Evolutionary conservation across 2,888 invertebrate species (phyloP).

Genomic region (Drosophila hamatofila): DNA sequence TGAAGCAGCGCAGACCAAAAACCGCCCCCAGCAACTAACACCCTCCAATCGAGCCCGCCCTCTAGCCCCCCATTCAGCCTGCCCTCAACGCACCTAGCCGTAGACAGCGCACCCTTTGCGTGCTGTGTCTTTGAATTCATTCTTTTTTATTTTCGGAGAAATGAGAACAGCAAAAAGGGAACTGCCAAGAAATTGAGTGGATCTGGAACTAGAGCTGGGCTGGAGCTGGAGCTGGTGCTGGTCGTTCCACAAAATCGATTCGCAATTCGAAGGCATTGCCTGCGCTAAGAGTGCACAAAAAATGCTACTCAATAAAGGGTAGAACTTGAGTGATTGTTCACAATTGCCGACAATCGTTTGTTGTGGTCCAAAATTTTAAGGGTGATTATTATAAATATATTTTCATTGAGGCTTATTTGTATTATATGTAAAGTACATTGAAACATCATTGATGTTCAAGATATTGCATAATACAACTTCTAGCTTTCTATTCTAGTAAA

Average conservation of each 20-base stretch:
- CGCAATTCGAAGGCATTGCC: constrained; percentile 42
- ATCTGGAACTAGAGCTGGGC: constrained; percentile 18
- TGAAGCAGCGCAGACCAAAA: constrained; percentile 14
- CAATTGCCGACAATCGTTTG: neutral
- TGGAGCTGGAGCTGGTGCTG: constrained; percentile 27
- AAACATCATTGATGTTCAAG: neutral
- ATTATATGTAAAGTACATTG: no score
- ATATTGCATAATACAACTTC: neutral
- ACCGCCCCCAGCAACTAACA: constrained; percentile 32
- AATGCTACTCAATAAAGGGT: constrained; percentile 3
- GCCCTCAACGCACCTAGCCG: constrained; percentile 44
- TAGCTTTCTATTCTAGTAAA: no score
- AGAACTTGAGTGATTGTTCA: constrained; percentile 2
- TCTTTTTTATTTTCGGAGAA: constrained; percentile 25
- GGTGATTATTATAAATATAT: neutral
- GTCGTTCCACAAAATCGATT: constrained; percentile 66
- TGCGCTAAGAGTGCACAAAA: constrained; percentile 1
- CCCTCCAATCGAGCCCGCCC: constrained; percentile 25
- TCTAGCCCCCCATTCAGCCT: neutral
- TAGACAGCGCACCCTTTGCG: constrained; percentile 64
- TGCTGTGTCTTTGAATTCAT: constrained; percentile 59
- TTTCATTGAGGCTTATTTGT: neutral
- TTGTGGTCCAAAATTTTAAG: neutral
- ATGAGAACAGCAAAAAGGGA: constrained; percentile 32
- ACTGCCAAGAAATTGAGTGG: constrained; percentile 27